Conservation (phyloP, 92 coral and sea anemone species). For the Phenganax marumi region DNA sequence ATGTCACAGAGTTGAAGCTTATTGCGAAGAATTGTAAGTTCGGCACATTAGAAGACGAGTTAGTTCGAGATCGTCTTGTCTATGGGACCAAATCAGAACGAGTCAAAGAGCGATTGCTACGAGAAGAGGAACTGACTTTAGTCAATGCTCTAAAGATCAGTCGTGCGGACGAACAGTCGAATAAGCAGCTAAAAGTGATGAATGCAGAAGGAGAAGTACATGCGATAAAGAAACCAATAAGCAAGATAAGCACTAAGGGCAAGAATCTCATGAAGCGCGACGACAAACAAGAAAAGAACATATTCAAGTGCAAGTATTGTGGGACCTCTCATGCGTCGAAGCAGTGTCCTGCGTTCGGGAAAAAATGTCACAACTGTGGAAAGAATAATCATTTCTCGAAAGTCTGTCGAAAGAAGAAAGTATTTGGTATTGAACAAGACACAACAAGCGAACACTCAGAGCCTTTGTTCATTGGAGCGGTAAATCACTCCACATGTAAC, state of each 20-base stretch:
- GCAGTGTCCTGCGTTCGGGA: background rate
- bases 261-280: constrained; percentile 2
- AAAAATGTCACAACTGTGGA: background rate
- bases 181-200: constrained; percentile 11
- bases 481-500: background rate
- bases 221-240: background rate
- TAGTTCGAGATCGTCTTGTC: constrained; percentile 21
- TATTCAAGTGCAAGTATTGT: background rate
- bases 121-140: constrained; percentile 12
- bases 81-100: too few relatives aligned
- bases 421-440: background rate
- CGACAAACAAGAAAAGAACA: background rate
- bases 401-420: background rate
- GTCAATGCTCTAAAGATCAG: constrained; percentile 5
- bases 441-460: background rate
- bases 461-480: background rate
- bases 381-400: background rate
- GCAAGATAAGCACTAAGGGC: background rate
- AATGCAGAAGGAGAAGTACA: background rate
- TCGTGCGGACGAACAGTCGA: constrained; percentile 24
- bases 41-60: constrained; percentile 41
- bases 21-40: constrained; percentile 33
- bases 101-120: constrained; percentile 16
- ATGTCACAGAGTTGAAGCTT: constrained; percentile 22
- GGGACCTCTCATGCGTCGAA: background rate